Evolutionary conservation across 2,113 vertebrate genomes (phyloP).

Genomic region (Siniperca knerii): DNA sequence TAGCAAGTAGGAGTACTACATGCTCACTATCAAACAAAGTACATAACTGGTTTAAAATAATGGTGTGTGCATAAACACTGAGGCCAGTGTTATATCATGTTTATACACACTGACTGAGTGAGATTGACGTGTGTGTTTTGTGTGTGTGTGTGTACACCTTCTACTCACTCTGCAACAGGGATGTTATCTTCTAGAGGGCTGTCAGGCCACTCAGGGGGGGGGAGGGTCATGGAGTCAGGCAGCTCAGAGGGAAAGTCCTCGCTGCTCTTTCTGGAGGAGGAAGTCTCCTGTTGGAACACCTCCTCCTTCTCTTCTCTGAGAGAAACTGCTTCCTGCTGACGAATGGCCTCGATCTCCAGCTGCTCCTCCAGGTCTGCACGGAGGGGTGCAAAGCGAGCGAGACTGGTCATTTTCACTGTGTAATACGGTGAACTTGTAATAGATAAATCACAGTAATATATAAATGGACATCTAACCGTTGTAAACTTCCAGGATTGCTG

Average conservation of each 20-base stretch:
- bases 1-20: background rate
- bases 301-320: constrained; percentile 25
- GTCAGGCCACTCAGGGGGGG: constrained; percentile 81
- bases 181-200: constrained; percentile 65
- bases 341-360: constrained; percentile 67
- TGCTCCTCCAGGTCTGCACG: constrained; percentile 81
- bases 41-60: background rate
- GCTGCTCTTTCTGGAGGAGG: constrained; percentile 11
- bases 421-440: background rate
- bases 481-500: constrained; percentile 86
- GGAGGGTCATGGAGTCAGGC: constrained; percentile 63
- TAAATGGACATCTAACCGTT: constrained; percentile 79
- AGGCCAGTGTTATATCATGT: background rate
- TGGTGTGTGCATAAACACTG: background rate
- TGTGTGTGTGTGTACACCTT: background rate
- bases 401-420: background rate
- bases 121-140: background rate
- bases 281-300: background rate
- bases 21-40: background rate
- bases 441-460: background rate
- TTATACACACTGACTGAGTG: background rate
- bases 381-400: background rate
- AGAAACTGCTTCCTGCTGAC: constrained; percentile 50
- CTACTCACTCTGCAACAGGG: constrained; percentile 71
- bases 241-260: constrained; percentile 65